These are phyloP conservation scores for Colistium nudipinnis DNA, from an alignment of 2,113 vertebrate species.

Conservation along the genomic window DNA sequence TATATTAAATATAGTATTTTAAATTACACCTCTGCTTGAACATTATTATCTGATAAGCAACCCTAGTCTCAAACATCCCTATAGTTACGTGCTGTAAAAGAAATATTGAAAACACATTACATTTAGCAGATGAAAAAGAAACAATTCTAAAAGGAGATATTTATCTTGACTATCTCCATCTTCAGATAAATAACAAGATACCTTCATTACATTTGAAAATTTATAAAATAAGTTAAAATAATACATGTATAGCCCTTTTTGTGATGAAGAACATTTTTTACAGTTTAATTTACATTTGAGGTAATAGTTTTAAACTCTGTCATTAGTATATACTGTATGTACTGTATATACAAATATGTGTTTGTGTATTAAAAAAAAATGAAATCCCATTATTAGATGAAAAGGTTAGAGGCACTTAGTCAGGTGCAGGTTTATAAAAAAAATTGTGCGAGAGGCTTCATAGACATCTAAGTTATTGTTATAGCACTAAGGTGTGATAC, in stretches of 20 bases:
- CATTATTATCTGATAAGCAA: conserved; percentile 2
- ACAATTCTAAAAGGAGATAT: no score
- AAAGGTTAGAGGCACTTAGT: not conserved
- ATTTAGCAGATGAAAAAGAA: no score
- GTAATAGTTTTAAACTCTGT: not conserved
- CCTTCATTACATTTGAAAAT: no score
- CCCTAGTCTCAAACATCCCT: no score
- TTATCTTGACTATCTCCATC: no score
- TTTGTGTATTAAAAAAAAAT: no score
- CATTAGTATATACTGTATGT: no score
- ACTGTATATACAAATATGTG: no score
- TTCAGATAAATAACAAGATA: no score
- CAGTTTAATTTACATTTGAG: not conserved
- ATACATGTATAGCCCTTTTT: not conserved
- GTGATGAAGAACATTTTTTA: not conserved
- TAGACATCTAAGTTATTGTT: conserved; percentile 43
- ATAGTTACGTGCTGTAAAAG: no score
- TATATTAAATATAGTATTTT: no score
- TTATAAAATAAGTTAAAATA: not conserved
- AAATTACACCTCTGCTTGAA: not conserved
- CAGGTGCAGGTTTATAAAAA: not conserved
- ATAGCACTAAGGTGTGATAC: conserved; percentile 57
- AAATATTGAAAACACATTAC: no score
- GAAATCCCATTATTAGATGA: not conserved
- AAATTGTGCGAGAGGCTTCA: conserved; percentile 61